Base-by-base conservation (phyloP, 2,797 vertebrate genomes). In the Aplochiton taeniatus region DNA sequence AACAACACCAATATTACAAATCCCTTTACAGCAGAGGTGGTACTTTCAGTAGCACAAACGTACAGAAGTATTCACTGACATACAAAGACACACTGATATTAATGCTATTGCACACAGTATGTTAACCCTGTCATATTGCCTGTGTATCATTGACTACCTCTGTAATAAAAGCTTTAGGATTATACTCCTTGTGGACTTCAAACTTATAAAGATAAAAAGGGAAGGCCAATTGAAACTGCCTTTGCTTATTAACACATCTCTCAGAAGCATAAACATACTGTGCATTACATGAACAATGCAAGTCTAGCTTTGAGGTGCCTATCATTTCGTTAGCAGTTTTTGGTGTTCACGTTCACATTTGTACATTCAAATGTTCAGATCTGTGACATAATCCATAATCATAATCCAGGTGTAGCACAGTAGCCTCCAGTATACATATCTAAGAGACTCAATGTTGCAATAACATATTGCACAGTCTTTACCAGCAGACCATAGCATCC, bases 141-240 rank as follows among this genome's bases (percentile, higher is more conserved):
- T 9, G 19, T 18, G 16, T 55, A 4, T 42, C 16, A 20, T 55
- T 31, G 31, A 47, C 18, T 42, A 19, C 14, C 54, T 16, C 43
- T 18, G 45, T 68, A 54, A 63, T 42, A 61, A 61, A 57, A 4
- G n/a, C 16, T 46, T 43, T 10, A 8, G 14, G 19, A 31, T 44
- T 57, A 77, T 6, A 14, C 47, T 73, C 44, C 57, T 72, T n/a
- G 44, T 68, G 79, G 65, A 82, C 80, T 83, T 79, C 79, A 1
- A 64, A 57, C 75, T 79, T 60, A 63, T 65, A 72, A 69, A 80
- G 31, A 18, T 3, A 49, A 56, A 18, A 6, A 7, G 53, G 44
- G 14, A 53, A 75, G 79, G 70, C 73, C 75, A 8, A 60, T 12
- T 45, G 17, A 56, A 72, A 71, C 8, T 18, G 11, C 14, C 0